A percentile compares a stretch with the other conserved stretches of the same genome.
Conservation (phyloP, 1,140 invertebrate genomes). For the Trinorchestia longiramus region DNA sequence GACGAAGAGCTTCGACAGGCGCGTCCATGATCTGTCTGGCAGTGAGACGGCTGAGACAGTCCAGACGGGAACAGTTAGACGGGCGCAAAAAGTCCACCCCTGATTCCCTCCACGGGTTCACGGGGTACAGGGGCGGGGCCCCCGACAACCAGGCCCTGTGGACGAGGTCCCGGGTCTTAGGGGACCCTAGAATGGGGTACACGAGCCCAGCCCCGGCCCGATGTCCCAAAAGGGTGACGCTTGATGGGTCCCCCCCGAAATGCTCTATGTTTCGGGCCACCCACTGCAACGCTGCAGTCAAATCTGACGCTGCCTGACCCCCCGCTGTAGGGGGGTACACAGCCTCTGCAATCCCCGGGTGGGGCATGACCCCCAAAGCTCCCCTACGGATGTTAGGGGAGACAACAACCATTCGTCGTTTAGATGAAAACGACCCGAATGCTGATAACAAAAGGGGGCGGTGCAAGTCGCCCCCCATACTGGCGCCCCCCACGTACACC, state of each 20-base stretch:
- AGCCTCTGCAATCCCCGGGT: conserved; percentile 78
- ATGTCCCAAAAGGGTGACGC: conserved; percentile 85
- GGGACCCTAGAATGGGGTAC: conserved; percentile 76
- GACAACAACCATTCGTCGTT: conserved; percentile 80
- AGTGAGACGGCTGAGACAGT: conserved; percentile 49
- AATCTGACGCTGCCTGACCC: conserved; percentile 88
- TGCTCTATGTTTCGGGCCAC: conserved; percentile 81
- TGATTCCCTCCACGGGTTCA: conserved; percentile 59
- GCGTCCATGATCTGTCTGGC: conserved; percentile 7
- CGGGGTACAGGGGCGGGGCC: conserved; percentile 62
- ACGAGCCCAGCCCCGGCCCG: conserved; percentile 83
- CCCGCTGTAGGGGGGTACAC: conserved; percentile 82
- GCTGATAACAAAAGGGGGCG: background rate
- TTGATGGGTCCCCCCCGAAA: conserved; percentile 82
- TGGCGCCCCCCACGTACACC: conserved; percentile 48
- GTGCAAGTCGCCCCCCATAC: conserved; percentile 43
- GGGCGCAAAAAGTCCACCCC: conserved; percentile 51
- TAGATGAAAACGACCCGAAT: conserved; percentile 12
- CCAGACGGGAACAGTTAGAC: conserved; percentile 58
- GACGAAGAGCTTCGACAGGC: background rate
- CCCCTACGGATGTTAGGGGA: conserved; percentile 82
- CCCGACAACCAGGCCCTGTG: conserved; percentile 68
- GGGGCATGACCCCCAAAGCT: conserved; percentile 82
- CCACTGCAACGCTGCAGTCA: conserved; percentile 83
- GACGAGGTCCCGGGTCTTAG: conserved; percentile 70